Conservation (phyloP, 2,113 vertebrate species). For the Myanophis thanlyinensis region DNA sequence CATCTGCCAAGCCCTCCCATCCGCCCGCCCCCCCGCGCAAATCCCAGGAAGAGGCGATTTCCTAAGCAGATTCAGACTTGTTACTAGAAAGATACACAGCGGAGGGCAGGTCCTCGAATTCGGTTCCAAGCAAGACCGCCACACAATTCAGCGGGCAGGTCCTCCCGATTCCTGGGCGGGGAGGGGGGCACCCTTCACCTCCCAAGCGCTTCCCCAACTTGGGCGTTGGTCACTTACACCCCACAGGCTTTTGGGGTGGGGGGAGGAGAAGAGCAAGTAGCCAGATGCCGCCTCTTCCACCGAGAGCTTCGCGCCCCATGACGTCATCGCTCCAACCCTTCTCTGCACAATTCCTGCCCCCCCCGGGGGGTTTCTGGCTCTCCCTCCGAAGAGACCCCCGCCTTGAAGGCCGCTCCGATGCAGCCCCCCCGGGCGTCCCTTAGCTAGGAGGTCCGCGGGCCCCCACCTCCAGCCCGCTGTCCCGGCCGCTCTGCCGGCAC, state of each 20-base stretch:
- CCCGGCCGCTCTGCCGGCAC: neutral
- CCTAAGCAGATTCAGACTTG: neutral
- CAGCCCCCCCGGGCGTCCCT: neutral
- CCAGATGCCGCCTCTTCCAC: neutral
- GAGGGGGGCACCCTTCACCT: neutral
- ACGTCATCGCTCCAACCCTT: neutral
- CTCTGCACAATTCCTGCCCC: neutral
- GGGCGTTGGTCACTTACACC: neutral
- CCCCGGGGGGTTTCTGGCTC: neutral
- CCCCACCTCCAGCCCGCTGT: no score
- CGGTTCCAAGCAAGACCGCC: neutral
- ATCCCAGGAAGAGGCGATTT: neutral
- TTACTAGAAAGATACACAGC: neutral
- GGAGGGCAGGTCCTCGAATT: neutral
- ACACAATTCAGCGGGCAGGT: neutral
- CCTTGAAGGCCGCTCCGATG: neutral
- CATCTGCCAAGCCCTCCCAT: neutral
- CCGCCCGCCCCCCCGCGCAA: neutral
- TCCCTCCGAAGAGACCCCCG: neutral
- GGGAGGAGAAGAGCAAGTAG: neutral
- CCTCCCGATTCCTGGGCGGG: neutral
- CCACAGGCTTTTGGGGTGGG: neutral
- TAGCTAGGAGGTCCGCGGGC: no score
- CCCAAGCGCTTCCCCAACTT: neutral
- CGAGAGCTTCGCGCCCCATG: neutral